These are phyloP conservation scores for Thumatha senex DNA, from an alignment of 2,888 invertebrate genomes.

Conservation along the genomic window DNA sequence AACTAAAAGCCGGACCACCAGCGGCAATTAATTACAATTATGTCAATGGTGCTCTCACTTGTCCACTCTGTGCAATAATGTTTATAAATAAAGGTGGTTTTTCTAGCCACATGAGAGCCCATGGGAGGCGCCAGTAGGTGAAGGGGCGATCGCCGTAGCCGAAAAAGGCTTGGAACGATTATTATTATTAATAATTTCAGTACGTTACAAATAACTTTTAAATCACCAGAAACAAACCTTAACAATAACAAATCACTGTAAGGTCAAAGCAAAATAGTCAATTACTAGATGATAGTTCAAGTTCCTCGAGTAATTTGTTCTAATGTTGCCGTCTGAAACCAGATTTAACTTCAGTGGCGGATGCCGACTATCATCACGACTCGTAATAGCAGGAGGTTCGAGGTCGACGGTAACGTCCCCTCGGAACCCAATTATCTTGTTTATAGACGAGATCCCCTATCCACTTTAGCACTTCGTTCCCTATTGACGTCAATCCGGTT, in stretches of 20 bases:
- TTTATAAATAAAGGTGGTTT: no score
- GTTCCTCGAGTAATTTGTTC: background rate
- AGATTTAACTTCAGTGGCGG: constrained; percentile 31
- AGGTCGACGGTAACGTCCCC: constrained; percentile 40
- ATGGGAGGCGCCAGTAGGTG: no score
- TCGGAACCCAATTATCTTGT: constrained; percentile 43
- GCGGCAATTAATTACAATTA: no score
- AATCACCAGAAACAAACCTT: no score
- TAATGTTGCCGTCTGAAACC: background rate
- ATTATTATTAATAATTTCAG: no score
- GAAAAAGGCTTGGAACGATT: no score
- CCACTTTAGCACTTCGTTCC: constrained; percentile 15
- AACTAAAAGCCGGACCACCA: no score
- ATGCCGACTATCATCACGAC: constrained; percentile 25
- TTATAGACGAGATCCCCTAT: constrained; percentile 21
- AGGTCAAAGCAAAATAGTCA: background rate
- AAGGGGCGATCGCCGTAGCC: no score
- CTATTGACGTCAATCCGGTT: constrained; percentile 21
- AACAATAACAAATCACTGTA: background rate
- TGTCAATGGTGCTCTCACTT: no score
- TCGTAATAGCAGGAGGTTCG: constrained; percentile 21
- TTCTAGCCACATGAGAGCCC: no score
- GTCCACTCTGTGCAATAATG: no score
- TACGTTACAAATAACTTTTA: no score
- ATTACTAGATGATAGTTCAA: background rate